These are phyloP conservation scores for Carpatolechia fugitivella DNA, from an alignment of 2,888 invertebrate species.

Conservation along the genomic window DNA sequence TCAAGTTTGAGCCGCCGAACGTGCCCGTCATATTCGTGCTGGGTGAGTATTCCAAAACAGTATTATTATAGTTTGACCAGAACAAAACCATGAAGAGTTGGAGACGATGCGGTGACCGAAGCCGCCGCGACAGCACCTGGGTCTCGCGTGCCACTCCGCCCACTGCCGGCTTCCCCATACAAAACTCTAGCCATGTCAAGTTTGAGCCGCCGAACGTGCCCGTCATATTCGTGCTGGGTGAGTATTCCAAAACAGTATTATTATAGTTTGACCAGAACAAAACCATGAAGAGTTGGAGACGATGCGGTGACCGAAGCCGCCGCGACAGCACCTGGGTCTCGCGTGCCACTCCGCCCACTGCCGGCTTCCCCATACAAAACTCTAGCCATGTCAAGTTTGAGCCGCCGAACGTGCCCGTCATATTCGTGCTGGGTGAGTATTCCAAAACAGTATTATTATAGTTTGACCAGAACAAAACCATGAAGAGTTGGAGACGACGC, in stretches of 20 bases:
- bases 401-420: conserved; percentile 91
- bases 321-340: conserved; percentile 54
- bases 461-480: conserved; percentile 80
- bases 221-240: conserved; percentile 92
- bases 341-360: conserved; percentile 83
- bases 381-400: conserved; percentile 90
- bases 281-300: conserved; percentile 82
- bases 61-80: background rate
- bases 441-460: background rate
- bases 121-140: conserved; percentile 47
- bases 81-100: conserved; percentile 85
- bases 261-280: conserved; percentile 57
- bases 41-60: conserved; percentile 72
- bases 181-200: conserved; percentile 88
- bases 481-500: conserved; percentile 77
- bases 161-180: conserved; percentile 86
- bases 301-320: conserved; percentile 58
- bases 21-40: conserved; percentile 94
- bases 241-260: conserved; percentile 32
- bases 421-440: conserved; percentile 88
- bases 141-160: conserved; percentile 82
- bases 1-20: conserved; percentile 91
- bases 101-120: conserved; percentile 64
- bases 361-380: conserved; percentile 88
- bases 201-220: conserved; percentile 92